These are phyloP conservation scores for Achlya flavicornis DNA, from an alignment of 2,888 invertebrate species.

Conservation along the genomic window DNA sequence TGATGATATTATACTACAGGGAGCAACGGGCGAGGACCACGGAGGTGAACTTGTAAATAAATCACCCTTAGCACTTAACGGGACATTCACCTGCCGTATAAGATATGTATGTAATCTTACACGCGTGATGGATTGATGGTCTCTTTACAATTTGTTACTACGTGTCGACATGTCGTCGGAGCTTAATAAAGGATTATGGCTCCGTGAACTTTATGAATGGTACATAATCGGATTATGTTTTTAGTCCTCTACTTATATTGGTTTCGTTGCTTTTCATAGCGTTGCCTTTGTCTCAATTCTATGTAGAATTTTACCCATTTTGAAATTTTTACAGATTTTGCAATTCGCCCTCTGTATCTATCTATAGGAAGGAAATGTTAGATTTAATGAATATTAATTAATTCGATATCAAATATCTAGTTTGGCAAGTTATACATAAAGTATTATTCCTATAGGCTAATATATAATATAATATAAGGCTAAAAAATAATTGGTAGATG, in stretches of 20 bases:
- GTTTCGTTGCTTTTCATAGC: slow-evolving; percentile 18
- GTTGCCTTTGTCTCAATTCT: slow-evolving; percentile 17
- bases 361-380: too few species aligned
- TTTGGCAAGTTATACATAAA: too few species aligned
- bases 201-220: slow-evolving; percentile 19
- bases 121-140: slow-evolving; percentile 43
- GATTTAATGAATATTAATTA: too few species aligned
- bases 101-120: slow-evolving; percentile 40
- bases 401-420: too few species aligned
- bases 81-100: slow-evolving; percentile 65
- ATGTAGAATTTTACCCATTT: not conserved
- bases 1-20: slow-evolving; percentile 44
- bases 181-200: slow-evolving; percentile 30
- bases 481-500: not conserved
- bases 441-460: too few species aligned
- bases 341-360: not conserved
- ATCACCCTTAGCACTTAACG: slow-evolving; percentile 59
- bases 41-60: slow-evolving; percentile 64
- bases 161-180: slow-evolving; percentile 20
- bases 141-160: slow-evolving; percentile 35
- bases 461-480: too few species aligned
- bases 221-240: slow-evolving; percentile 30
- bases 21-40: slow-evolving; percentile 41
- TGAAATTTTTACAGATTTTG: too few species aligned
- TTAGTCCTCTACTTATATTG: slow-evolving; percentile 19